phyloP scores from a whole-genome alignment of 2,888 invertebrate species.

The Gandaritis pyraliata region DNA sequence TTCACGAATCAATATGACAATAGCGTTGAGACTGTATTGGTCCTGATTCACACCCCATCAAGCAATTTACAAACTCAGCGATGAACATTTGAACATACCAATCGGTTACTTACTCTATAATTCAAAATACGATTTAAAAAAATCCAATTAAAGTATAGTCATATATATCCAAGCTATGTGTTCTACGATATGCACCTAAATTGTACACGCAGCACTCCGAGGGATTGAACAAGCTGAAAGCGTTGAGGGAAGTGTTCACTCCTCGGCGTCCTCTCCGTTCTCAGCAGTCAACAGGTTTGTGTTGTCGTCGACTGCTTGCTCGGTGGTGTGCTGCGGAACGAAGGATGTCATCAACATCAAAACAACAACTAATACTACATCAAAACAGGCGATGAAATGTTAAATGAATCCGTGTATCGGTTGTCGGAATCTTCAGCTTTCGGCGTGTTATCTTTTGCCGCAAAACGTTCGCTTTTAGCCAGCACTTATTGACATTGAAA shows the following conservation, averaged over 20 bases:
- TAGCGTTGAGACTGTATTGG: slow-evolving; percentile 23
- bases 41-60: slow-evolving; percentile 25
- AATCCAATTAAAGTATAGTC: slow-evolving; percentile 28
- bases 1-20: slow-evolving; percentile 6
- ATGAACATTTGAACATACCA: slow-evolving; percentile 22
- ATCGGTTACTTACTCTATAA: slow-evolving; percentile 23
- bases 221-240: slow-evolving; percentile 61
- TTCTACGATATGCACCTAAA: slow-evolving; percentile 50
- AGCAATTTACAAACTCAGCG: slow-evolving; percentile 25
- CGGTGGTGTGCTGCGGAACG: slow-evolving; percentile 64
- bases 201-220: slow-evolving; percentile 63
- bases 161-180: slow-evolving; percentile 33
- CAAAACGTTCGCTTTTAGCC: slow-evolving; percentile 2
- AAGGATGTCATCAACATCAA: slow-evolving; percentile 52
- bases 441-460: neutral
- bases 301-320: slow-evolving; percentile 77
- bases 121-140: slow-evolving; percentile 22
- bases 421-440: slow-evolving; percentile 1
- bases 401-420: neutral
- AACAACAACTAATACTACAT: slow-evolving; percentile 14
- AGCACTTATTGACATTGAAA: slow-evolving; percentile 14
- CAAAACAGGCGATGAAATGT: slow-evolving; percentile 17
- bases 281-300: slow-evolving; percentile 78
- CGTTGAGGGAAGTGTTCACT: slow-evolving; percentile 55
- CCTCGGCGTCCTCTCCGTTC: slow-evolving; percentile 76